A percentile compares a stretch with the other conserved stretches of the same genome.
Conservation (phyloP, 2,113 vertebrate species). For the western clawed frog (Xenopus tropicalis) region UCB_Xtro_10.0 CM004448.2:4392501-4393000, state of each 20-base stretch:
- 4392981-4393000: too few relatives aligned
- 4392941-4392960: neutral
- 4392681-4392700: neutral
- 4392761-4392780: neutral
- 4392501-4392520: neutral
- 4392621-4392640: neutral
- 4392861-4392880: neutral
- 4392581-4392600: neutral
- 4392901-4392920: neutral
- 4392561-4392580: neutral
- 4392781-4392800: neutral
- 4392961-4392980: too few relatives aligned
- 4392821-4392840: neutral
- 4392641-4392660: neutral
- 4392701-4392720: neutral
- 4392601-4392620: neutral
- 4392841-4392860: neutral
- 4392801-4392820: neutral
- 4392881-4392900: too few relatives aligned
- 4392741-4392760: neutral
- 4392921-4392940: neutral
- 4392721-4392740: neutral
- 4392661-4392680: neutral
- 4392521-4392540: neutral
- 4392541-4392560: neutral